Evolutionary conservation across 2,113 vertebrate species (phyloP), one percentile per base, ranked within the genome.

Genomic region (Ailurus styani): DNA sequence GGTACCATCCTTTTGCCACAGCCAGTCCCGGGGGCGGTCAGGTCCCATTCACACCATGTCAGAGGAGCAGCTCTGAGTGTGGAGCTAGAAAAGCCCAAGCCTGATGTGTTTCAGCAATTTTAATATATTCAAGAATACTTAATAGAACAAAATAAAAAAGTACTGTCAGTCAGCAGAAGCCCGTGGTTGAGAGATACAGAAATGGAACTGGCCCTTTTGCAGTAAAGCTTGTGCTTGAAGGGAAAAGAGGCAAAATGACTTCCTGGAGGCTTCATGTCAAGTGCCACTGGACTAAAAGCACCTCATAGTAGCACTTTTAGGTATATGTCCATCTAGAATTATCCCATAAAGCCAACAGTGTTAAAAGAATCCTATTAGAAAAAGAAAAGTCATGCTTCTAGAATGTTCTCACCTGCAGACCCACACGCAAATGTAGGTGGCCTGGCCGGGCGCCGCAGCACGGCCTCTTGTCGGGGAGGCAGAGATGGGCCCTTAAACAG

Each of bases 121-220:
- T 93, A 98, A 95, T 98, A 98, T 98, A 98, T 98, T 98, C 97
- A 93, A 88, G 97, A 98, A 90, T 93, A 97, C 91, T 96, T 97
- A 95, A 94, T 55, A 97, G 89, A 97, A 97, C 95, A 97, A 93
- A 81, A 93, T 72, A 66, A 50, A 73, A 95, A 96, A 89, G 31
- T 34, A 73, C 75, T 20, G 60, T 93, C 45, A 83, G 79, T 86
- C 96, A 86, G 93, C 97, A 97, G 83, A 90, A 98, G 93, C 64
- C 97, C 37, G 15, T 64, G 70, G 89, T 95, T 84, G 2, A n/a
- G 45, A 93, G 13, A 82, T 78, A 85, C 1, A 95, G 95, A 82
- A 93, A 93, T 64, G 23, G 45, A 45, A 50, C 82, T 94, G 96
- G 96, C 54, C 97, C 97, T 96, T 87, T 52, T 45, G 75, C 68